Percentiles rank a stretch among this genome's conserved stretches.
phyloP scores from a whole-genome alignment of 2,113 vertebrate genomes.

The Cynopterus brachyotis region DNA sequence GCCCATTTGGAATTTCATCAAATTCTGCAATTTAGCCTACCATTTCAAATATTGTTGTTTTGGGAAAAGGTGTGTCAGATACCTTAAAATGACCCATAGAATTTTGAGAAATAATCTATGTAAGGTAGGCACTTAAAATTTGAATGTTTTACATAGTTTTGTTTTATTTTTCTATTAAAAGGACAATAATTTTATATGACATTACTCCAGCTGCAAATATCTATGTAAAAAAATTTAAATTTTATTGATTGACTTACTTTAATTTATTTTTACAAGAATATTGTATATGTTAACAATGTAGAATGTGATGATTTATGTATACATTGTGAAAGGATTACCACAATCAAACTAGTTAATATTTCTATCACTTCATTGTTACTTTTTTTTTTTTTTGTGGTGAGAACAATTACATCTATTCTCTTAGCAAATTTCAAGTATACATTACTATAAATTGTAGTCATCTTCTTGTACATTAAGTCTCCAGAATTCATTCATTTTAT shows the following conservation, averaged over 20 bases:
- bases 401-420: not conserved
- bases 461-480: not conserved
- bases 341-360: not conserved
- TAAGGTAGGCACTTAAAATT: not conserved
- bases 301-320: not conserved
- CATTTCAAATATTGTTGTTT: not conserved
- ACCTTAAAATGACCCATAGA: not conserved
- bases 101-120: not conserved
- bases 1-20: not conserved
- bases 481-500: not conserved
- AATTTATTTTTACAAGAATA: not conserved
- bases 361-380: not conserved
- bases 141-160: not conserved
- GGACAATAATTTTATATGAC: rapidly evolving
- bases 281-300: not conserved
- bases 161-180: rapidly evolving
- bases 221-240: not conserved
- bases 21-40: not conserved
- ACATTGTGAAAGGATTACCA: not conserved
- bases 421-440: not conserved
- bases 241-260: not conserved
- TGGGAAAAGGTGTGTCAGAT: not conserved
- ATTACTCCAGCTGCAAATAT: not conserved
- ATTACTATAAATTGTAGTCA: not conserved
- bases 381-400: not conserved